Evolutionary conservation across 2,113 vertebrate genomes (phyloP).

Genomic region (Scomber japonicus): DNA sequence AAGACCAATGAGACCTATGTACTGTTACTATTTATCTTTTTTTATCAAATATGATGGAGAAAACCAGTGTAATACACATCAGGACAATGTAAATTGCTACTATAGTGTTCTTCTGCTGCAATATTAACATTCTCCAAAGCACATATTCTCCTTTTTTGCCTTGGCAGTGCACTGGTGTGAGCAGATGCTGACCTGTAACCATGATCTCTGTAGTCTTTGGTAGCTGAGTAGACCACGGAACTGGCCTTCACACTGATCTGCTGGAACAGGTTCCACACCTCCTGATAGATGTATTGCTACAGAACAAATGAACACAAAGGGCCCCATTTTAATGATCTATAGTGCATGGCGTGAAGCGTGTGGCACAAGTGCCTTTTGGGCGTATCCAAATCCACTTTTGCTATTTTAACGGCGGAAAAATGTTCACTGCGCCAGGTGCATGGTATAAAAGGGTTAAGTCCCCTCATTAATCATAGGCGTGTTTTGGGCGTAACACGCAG

Average conservation of each 20-base stretch:
- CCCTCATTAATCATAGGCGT: too few species aligned
- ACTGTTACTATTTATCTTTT: not conserved
- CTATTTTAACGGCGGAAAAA: too few species aligned
- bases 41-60: not conserved
- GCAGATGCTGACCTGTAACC: slow-evolving; percentile 90
- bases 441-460: too few species aligned
- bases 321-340: too few species aligned
- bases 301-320: slow-evolving; percentile 28
- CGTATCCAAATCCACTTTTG: too few species aligned
- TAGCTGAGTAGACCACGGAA: slow-evolving; percentile 95
- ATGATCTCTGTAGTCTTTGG: slow-evolving; percentile 95
- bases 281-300: slow-evolving; percentile 98
- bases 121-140: not conserved
- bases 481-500: too few species aligned
- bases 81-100: not conserved
- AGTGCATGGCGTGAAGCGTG: too few species aligned
- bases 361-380: too few species aligned
- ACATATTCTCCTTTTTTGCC: not conserved
- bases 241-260: slow-evolving; percentile 98
- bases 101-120: too few species aligned
- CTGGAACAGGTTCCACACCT: slow-evolving; percentile 99
- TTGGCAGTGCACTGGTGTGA: not conserved
- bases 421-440: too few species aligned
- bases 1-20: not conserved
- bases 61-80: not conserved